Conservation (phyloP, 1,140 invertebrate genomes). For the Stenopsyche tienmushanensis region DNA sequence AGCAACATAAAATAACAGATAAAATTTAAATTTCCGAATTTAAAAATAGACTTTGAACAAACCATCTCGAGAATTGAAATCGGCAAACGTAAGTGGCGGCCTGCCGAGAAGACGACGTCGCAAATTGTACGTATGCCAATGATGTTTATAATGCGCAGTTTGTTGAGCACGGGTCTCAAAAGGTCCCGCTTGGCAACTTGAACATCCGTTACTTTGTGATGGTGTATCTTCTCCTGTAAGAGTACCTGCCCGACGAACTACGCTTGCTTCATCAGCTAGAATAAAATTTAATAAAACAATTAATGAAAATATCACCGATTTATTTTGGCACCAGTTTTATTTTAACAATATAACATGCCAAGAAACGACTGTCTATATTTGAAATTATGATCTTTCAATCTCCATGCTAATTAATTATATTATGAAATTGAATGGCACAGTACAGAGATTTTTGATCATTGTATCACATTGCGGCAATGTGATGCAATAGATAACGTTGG, state of each 20-base stretch:
- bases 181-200: constrained; percentile 52
- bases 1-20: constrained; percentile 1
- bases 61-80: constrained; percentile 52
- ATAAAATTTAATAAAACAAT: neutral
- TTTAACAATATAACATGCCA: no score
- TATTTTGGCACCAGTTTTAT: no score
- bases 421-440: no score
- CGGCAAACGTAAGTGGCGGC: constrained; percentile 45
- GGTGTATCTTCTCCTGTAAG: constrained; percentile 47
- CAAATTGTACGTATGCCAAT: constrained; percentile 55
- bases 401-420: no score
- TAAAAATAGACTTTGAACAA: constrained; percentile 4
- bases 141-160: constrained; percentile 53
- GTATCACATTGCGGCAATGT: no score
- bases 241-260: constrained; percentile 48
- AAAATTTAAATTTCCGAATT: neutral
- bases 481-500: no score
- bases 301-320: neutral
- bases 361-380: no score
- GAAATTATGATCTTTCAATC: no score
- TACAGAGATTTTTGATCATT: no score
- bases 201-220: constrained; percentile 47
- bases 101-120: constrained; percentile 54
- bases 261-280: constrained; percentile 50
- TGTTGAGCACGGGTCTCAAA: constrained; percentile 50